Base-by-base conservation (phyloP, 2,888 invertebrate species). In the Melanargia galathea region DNA sequence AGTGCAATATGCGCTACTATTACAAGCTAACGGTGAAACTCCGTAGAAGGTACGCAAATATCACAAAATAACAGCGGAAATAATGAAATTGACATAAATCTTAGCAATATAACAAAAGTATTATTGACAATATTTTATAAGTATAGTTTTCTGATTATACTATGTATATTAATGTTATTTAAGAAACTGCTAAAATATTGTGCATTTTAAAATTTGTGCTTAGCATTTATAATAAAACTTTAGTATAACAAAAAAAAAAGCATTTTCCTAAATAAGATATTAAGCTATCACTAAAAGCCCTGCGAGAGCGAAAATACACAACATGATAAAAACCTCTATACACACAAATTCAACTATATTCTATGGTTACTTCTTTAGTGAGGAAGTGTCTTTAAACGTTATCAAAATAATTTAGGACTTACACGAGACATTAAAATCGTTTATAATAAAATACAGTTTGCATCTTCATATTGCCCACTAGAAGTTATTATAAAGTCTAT, bases 341-440 rank as follows among this genome's bases (percentile, higher is more conserved):
- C 83, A 84, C 85, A 87, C 79, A 79, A 77, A 82, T 79, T 79
- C 76, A 78, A 80, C 75, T 76, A 78, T 80, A 81, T 75, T 75
- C 81, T 79, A 83, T 74, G 82, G 77, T 80, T 84, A 85, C 75
- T 77, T 76, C 81, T 83, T 83, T 83, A 78, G 84, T 84, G 82
- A 84, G 85, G 82, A 82, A 83, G 86, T 84, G 84, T 87, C 80
- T 82, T 84, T 84, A 83, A 85, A 86, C 79, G 82, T 79, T 87
- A 88, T 84, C 83, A 87, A 89, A 89, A 90, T 90, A 90, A 89
- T 89, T 90, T 90, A 90, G 87, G 88, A 88, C 87, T 90, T 88
- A 89, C 81, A 82, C 75, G 73, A 83, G 84, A 75, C 72, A 78
- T 80, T 80, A 70, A 64, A 73, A 75, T 73, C 77, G 76, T 77